These are phyloP conservation scores for Agonopterix alstromeriana DNA, from an alignment of 2,888 invertebrate genomes.

Conservation along the genomic window DNA sequence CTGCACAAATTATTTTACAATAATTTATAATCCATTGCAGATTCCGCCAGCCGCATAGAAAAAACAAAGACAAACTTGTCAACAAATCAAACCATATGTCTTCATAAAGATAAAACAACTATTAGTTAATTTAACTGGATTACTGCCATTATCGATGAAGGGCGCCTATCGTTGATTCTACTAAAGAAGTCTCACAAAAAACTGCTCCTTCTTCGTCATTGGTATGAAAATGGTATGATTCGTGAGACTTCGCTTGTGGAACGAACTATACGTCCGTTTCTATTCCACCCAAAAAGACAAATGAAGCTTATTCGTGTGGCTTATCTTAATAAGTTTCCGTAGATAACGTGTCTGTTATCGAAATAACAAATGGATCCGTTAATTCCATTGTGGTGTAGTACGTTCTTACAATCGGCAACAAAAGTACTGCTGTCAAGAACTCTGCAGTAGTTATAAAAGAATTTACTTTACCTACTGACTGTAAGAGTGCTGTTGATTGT, in stretches of 20 bases:
- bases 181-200: not conserved
- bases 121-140: conserved; percentile 43
- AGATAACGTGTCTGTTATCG: conserved; percentile 50
- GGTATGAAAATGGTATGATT: conserved; percentile 18
- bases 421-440: too few species aligned
- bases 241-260: too few species aligned
- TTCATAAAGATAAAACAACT: conserved; percentile 16
- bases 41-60: too few species aligned
- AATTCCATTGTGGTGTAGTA: not conserved
- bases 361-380: conserved; percentile 30
- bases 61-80: too few species aligned
- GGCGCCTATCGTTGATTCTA: conserved; percentile 8
- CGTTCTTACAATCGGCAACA: not conserved
- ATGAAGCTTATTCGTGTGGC: conserved; percentile 42
- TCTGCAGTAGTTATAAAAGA: too few species aligned
- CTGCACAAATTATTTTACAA: too few species aligned
- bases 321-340: conserved; percentile 71
- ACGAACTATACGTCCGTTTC: conserved; percentile 20
- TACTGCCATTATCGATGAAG: conserved; percentile 60
- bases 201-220: too few species aligned
- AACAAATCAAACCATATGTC: conserved; percentile 2
- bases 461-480: too few species aligned
- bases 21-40: too few species aligned
- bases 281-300: conserved; percentile 38
- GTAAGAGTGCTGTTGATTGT: too few species aligned